Conservation (phyloP, 2,797 vertebrate species). For the Periophthalmus magnuspinnatus region DNA sequence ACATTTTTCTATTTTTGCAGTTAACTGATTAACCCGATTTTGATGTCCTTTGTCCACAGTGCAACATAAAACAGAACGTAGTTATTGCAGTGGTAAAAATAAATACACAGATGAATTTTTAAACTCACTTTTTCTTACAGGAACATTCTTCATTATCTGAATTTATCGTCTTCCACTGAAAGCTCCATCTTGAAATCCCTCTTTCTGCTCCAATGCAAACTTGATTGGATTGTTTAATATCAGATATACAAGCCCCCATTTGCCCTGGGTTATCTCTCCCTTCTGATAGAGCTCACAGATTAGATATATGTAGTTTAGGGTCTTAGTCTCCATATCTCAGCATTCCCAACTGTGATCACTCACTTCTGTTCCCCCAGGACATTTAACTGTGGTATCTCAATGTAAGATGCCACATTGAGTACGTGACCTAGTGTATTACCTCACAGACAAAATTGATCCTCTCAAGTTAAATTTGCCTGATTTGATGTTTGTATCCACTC, state of each 20-base stretch:
- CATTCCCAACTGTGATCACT: conserved; percentile 7
- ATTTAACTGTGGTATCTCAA: conserved; percentile 13
- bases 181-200: conserved; percentile 25
- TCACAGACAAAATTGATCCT: not conserved
- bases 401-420: conserved; percentile 27
- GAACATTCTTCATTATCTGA: conserved; percentile 26
- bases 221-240: conserved; percentile 22
- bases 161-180: conserved; percentile 29
- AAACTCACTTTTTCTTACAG: conserved; percentile 11
- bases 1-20: not conserved
- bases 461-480: not conserved
- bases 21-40: not conserved
- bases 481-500: not conserved
- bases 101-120: not conserved
- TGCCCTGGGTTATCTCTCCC: conserved; percentile 17
- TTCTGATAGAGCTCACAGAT: conserved; percentile 3
- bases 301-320: conserved; percentile 29
- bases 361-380: conserved; percentile 39
- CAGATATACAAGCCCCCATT: conserved; percentile 32
- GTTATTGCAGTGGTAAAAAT: no score
- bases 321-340: conserved; percentile 27
- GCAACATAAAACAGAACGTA: no score
- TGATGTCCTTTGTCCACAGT: no score
- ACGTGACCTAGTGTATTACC: conserved; percentile 16
- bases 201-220: conserved; percentile 38